Conservation (phyloP, 2,113 vertebrate species). For the Chitala chitala region DNA sequence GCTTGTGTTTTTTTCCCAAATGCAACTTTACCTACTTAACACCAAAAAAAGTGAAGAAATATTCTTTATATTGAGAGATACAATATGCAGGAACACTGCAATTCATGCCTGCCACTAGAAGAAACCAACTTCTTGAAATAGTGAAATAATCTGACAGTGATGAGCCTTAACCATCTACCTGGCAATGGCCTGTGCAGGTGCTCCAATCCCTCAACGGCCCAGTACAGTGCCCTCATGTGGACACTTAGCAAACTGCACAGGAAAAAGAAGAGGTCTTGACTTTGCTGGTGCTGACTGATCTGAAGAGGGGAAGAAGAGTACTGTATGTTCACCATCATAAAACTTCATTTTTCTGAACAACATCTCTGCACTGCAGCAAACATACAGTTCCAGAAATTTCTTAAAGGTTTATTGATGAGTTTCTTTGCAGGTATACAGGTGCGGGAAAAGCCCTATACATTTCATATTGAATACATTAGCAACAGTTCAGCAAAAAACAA, state of each 20-base stretch:
- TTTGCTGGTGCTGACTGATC: conserved; percentile 68
- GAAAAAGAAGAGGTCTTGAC: conserved; percentile 75
- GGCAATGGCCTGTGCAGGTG: conserved; percentile 39
- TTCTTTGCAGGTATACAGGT: too few relatives aligned
- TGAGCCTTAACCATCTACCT: conserved; percentile 21
- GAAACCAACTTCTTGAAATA: background rate
- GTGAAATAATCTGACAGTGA: background rate
- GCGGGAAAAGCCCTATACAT: too few relatives aligned
- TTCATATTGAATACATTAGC: too few relatives aligned
- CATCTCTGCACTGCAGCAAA: background rate
- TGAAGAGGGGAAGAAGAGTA: conserved; percentile 38
- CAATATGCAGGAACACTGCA: too few relatives aligned
- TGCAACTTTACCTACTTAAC: too few relatives aligned
- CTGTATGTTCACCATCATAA: background rate
- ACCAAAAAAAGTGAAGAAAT: too few relatives aligned
- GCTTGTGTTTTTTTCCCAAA: too few relatives aligned
- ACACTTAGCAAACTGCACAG: conserved; percentile 78
- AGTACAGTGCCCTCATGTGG: conserved; percentile 62
- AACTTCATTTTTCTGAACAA: background rate
- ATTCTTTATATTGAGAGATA: too few relatives aligned
- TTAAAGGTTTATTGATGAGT: too few relatives aligned
- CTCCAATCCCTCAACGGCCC: conserved; percentile 57
- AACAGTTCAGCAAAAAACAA: too few relatives aligned
- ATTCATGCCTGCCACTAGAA: background rate
- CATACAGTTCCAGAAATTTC: too few relatives aligned